These are phyloP conservation scores for Armadillidium nasatum DNA, from an alignment of 1,140 invertebrate species.

Conservation along the genomic window DNA sequence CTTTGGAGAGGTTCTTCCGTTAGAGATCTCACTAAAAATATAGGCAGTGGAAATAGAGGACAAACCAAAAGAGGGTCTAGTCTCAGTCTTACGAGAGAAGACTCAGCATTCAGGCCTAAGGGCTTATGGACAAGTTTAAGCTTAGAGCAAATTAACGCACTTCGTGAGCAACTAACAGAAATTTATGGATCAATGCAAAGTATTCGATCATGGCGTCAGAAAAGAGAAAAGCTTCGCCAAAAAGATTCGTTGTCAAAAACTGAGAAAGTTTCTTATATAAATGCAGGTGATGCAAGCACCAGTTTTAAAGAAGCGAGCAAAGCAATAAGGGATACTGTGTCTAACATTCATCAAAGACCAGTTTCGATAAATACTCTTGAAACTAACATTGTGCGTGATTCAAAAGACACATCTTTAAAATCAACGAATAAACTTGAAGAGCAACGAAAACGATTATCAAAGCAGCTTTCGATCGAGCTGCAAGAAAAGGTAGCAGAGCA, in stretches of 20 bases:
- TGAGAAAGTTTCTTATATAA: background rate
- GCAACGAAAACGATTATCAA: constrained; percentile 39
- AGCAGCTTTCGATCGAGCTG: constrained; percentile 40
- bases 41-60: constrained; percentile 32
- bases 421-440: constrained; percentile 28
- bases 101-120: constrained; percentile 33
- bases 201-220: constrained; percentile 48
- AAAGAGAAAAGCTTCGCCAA: background rate
- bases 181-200: constrained; percentile 63
- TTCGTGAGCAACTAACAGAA: constrained; percentile 74
- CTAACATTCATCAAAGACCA: background rate
- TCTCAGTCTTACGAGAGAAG: constrained; percentile 40
- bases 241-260: background rate
- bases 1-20: constrained; percentile 42
- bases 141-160: constrained; percentile 72
- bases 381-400: background rate
- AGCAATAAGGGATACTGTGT: background rate
- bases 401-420: background rate
- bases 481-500: constrained; percentile 39
- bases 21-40: constrained; percentile 34
- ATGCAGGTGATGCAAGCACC: background rate
- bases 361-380: background rate
- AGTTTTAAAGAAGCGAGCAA: background rate
- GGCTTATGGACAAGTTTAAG: constrained; percentile 71
- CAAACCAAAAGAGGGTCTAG: constrained; percentile 34